A percentile compares a stretch with the other conserved stretches of the same genome.
Evolutionary conservation across 2,113 vertebrate genomes (phyloP).

Genomic region (Arizona elegans): DNA sequence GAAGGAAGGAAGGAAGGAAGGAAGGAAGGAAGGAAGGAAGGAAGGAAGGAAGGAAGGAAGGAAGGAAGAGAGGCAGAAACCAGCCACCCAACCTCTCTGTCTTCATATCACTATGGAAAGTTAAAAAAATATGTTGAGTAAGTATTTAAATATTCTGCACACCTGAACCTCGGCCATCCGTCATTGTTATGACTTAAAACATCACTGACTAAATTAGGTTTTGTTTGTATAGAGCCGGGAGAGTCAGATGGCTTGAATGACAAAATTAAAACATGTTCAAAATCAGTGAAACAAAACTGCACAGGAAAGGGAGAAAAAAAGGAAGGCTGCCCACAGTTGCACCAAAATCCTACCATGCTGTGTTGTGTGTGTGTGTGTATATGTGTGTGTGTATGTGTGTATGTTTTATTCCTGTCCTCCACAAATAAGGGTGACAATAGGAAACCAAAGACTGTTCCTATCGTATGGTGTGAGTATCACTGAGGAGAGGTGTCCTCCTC

Average conservation of each 20-base stretch:
- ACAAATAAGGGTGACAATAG: slow-evolving; percentile 55
- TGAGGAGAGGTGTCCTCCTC: slow-evolving; percentile 17
- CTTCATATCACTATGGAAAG: slow-evolving; percentile 58
- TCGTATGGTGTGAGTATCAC: slow-evolving; percentile 40
- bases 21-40: slow-evolving; percentile 23
- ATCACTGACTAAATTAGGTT: slow-evolving; percentile 94
- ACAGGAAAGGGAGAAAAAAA: slow-evolving; percentile 64
- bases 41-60: not conserved
- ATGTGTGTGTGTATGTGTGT: not conserved
- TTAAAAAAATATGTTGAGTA: slow-evolving; percentile 70
- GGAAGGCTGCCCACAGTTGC: slow-evolving; percentile 50
- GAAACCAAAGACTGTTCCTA: slow-evolving; percentile 46
- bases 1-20: slow-evolving; percentile 61
- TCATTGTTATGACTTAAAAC: slow-evolving; percentile 97
- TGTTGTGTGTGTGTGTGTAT: not conserved
- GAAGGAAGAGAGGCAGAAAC: not conserved
- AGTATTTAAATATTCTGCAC: slow-evolving; percentile 84
- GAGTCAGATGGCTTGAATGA: slow-evolving; percentile 98
- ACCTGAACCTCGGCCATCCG: slow-evolving; percentile 97
- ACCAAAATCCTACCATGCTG: slow-evolving; percentile 62
- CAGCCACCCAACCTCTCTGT: slow-evolving; percentile 51
- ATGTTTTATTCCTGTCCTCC: slow-evolving; percentile 36
- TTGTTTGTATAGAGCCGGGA: slow-evolving; percentile 89
- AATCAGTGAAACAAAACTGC: slow-evolving; percentile 77
- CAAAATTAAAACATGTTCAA: slow-evolving; percentile 84